Evolutionary conservation across 2,888 invertebrate species (phyloP).

Genomic region (Tenodera sinensis): DNA sequence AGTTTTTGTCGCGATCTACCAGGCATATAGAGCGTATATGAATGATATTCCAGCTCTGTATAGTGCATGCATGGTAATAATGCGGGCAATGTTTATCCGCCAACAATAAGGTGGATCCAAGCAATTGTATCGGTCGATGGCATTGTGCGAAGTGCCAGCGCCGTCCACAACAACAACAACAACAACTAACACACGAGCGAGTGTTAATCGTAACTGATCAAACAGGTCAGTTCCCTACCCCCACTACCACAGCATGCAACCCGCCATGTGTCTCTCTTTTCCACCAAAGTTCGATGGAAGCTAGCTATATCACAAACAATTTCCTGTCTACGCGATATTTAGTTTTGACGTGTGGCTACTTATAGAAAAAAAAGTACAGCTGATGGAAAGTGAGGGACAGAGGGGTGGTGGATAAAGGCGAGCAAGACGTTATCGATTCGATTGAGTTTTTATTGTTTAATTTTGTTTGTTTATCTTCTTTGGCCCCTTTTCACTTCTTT

Average conservation of each 20-base stretch:
- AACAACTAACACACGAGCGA: not conserved
- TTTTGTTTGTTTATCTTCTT: not conserved
- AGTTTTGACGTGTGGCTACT: not conserved
- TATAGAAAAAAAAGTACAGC: not conserved
- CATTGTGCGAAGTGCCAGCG: not conserved
- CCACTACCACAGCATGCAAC: not conserved
- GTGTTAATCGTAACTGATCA: conserved; percentile 1
- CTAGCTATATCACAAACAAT: not conserved
- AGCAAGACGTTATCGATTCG: not conserved
- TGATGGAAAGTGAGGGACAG: not conserved
- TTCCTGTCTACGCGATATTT: not conserved
- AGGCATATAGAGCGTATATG: not conserved
- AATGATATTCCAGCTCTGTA: not conserved
- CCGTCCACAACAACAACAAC: not conserved
- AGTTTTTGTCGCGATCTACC: not conserved
- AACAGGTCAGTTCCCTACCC: not conserved
- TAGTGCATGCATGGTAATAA: not conserved
- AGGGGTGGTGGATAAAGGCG: not conserved
- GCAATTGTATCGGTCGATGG: conserved; percentile 5
- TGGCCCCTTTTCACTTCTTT: conserved; percentile 5
- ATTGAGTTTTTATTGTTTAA: not conserved
- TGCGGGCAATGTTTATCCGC: not conserved
- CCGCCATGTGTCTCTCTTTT: not conserved
- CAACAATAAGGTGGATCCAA: not conserved
- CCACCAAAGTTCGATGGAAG: not conserved